These are phyloP conservation scores for Tautogolabrus adspersus DNA, from an alignment of 2,113 vertebrate genomes.

Conservation along the genomic window DNA sequence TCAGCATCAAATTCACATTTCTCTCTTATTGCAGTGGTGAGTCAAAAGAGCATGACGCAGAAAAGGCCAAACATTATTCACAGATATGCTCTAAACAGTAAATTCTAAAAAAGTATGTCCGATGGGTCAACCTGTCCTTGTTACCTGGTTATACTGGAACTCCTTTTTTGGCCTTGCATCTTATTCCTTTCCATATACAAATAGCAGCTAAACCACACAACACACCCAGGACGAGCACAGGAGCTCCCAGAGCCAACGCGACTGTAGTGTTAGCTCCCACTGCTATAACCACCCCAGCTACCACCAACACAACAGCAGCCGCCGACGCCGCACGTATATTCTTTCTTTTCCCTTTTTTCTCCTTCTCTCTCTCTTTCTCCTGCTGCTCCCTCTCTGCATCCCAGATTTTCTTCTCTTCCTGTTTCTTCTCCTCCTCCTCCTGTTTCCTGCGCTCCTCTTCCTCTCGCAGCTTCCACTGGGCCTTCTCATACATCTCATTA, in stretches of 20 bases:
- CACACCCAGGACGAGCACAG: slow-evolving; percentile 65
- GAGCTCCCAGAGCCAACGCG: slow-evolving; percentile 75
- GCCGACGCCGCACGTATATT: slow-evolving; percentile 62
- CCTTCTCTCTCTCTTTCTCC: slow-evolving; percentile 57
- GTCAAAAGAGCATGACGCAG: background rate
- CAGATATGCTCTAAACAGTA: background rate
- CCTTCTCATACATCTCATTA: slow-evolving; percentile 74
- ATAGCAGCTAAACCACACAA: slow-evolving; percentile 69
- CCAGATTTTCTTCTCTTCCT: slow-evolving; percentile 76
- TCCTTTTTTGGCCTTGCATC: slow-evolving; percentile 62
- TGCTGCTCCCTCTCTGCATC: slow-evolving; percentile 71
- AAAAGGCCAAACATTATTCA: slow-evolving; percentile 8
- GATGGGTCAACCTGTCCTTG: background rate
- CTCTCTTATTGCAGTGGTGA: background rate
- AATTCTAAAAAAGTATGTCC: background rate
- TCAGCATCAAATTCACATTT: slow-evolving; percentile 40
- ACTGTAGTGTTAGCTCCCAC: slow-evolving; percentile 69
- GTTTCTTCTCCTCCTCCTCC: slow-evolving; percentile 72
- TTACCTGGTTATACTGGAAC: slow-evolving; percentile 36
- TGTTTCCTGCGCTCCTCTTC: slow-evolving; percentile 66
- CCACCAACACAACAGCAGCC: slow-evolving; percentile 63
- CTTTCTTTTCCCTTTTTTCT: slow-evolving; percentile 58
- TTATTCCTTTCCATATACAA: slow-evolving; percentile 68
- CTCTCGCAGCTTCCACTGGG: slow-evolving; percentile 67
- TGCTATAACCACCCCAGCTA: slow-evolving; percentile 68